These are phyloP conservation scores for Herminia tarsipennalis DNA, from an alignment of 2,888 invertebrate species.

Conservation along the genomic window DNA sequence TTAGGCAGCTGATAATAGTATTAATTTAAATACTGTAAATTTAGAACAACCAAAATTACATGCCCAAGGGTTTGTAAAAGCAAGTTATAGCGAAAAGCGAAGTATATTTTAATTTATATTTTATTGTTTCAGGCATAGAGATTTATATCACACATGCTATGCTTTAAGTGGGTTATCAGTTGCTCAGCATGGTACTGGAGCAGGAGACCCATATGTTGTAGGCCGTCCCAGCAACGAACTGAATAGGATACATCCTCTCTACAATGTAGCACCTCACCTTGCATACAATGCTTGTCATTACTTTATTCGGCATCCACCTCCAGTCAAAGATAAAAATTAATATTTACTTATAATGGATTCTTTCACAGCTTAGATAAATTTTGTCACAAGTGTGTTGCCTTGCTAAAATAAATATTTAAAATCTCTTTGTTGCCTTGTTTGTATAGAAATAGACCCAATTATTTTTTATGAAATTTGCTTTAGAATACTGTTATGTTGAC, in stretches of 20 bases:
- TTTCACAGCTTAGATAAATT: background rate
- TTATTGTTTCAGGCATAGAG: constrained; percentile 88
- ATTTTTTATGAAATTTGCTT: background rate
- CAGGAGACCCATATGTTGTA: constrained; percentile 83
- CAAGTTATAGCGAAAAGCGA: too few relatives aligned
- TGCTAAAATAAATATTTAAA: background rate
- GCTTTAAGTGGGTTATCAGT: constrained; percentile 97
- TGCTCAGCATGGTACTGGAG: constrained; percentile 90
- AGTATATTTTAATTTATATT: too few relatives aligned
- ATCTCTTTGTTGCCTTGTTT: background rate
- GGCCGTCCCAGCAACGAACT: constrained; percentile 90
- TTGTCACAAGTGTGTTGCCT: background rate
- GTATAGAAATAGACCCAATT: background rate
- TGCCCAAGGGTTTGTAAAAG: too few relatives aligned
- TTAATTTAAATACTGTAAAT: too few relatives aligned
- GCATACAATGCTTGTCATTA: constrained; percentile 82
- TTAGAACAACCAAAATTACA: too few relatives aligned
- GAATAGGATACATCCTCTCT: constrained; percentile 92
- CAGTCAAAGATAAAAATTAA: constrained; percentile 75
- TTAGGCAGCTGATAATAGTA: too few relatives aligned
- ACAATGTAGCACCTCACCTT: constrained; percentile 91
- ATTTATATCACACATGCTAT: constrained; percentile 99
- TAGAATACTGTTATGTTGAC: too few relatives aligned
- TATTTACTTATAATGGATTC: background rate
- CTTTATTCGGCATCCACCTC: constrained; percentile 77